Conservation (phyloP, 2,113 vertebrate genomes). For the Saguinus midas region DNA sequence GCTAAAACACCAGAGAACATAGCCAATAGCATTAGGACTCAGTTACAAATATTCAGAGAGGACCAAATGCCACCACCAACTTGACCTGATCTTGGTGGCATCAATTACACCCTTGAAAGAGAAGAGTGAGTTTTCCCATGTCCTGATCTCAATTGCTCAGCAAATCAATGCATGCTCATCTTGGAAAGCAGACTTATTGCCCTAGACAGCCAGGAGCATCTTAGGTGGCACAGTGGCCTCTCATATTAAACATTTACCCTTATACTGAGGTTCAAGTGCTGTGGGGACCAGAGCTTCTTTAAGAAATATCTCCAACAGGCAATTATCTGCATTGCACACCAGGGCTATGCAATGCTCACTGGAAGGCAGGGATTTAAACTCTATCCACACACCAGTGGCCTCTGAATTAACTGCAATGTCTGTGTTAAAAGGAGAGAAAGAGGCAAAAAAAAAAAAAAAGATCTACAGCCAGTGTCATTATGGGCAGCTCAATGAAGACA, state of each 20-base stretch:
- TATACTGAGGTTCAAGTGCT: not conserved
- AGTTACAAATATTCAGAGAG: not conserved
- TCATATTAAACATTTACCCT: not conserved
- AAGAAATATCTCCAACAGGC: constrained; percentile 35
- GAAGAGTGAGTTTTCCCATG: not conserved
- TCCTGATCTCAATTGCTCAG: not conserved
- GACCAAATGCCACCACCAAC: not conserved
- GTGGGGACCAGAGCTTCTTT: not conserved
- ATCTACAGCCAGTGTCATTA: constrained; percentile 27
- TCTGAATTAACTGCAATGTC: constrained; percentile 13
- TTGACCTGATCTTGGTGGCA: constrained; percentile 17
- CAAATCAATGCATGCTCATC: not conserved
- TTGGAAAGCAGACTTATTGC: not conserved
- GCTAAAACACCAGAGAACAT: not conserved
- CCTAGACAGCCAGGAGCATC: not conserved
- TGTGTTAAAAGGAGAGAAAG: constrained; percentile 33
- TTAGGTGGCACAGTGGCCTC: not conserved
- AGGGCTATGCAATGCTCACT: not conserved
- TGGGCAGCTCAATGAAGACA: constrained; percentile 29
- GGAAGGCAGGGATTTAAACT: not conserved
- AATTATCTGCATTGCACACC: not conserved
- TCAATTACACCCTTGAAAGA: constrained; percentile 20
- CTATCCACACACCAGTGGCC: not conserved
- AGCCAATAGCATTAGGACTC: not conserved
- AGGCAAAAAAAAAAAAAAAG: not conserved